Conservation (phyloP, 2,888 invertebrate genomes). For the Polydrusus cervinus region DNA sequence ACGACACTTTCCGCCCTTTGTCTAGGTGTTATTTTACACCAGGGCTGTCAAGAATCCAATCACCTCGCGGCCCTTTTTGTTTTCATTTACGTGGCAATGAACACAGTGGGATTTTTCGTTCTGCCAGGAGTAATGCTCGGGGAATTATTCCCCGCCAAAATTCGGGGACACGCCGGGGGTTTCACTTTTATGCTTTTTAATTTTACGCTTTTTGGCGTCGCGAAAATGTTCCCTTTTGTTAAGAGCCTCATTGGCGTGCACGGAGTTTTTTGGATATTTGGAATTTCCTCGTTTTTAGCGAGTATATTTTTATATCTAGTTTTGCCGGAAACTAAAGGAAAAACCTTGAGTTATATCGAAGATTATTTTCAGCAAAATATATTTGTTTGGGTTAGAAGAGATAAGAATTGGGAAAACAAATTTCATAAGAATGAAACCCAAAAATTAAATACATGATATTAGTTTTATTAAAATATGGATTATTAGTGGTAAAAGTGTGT, state of each 20-base stretch:
- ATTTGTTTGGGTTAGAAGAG: slow-evolving; percentile 76
- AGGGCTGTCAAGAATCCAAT: slow-evolving; percentile 61
- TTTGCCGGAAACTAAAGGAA: slow-evolving; percentile 84
- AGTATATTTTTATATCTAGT: slow-evolving; percentile 80
- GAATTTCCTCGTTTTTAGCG: slow-evolving; percentile 76
- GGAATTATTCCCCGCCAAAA: slow-evolving; percentile 82
- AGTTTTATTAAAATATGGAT: background rate
- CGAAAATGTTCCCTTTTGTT: slow-evolving; percentile 82
- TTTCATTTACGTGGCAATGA: slow-evolving; percentile 82
- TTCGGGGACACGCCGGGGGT: slow-evolving; percentile 83
- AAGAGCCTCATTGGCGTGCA: slow-evolving; percentile 76
- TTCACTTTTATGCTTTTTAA: slow-evolving; percentile 83
- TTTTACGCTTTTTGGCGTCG: slow-evolving; percentile 78
- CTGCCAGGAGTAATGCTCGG: slow-evolving; percentile 85
- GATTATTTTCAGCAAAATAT: slow-evolving; percentile 83
- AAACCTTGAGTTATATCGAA: slow-evolving; percentile 82
- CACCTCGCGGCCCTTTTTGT: slow-evolving; percentile 72
- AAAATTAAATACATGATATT: slow-evolving; percentile 20
- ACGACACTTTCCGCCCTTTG: slow-evolving; percentile 78
- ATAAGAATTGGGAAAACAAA: slow-evolving; percentile 70
- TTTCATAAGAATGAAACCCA: slow-evolving; percentile 54
- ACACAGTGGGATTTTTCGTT: slow-evolving; percentile 83
- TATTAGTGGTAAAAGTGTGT: background rate
- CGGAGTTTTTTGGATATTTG: slow-evolving; percentile 83
- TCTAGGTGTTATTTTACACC: slow-evolving; percentile 74